phyloP scores from a whole-genome alignment of 2,888 invertebrate genomes.

The Anorthoa munda region DNA sequence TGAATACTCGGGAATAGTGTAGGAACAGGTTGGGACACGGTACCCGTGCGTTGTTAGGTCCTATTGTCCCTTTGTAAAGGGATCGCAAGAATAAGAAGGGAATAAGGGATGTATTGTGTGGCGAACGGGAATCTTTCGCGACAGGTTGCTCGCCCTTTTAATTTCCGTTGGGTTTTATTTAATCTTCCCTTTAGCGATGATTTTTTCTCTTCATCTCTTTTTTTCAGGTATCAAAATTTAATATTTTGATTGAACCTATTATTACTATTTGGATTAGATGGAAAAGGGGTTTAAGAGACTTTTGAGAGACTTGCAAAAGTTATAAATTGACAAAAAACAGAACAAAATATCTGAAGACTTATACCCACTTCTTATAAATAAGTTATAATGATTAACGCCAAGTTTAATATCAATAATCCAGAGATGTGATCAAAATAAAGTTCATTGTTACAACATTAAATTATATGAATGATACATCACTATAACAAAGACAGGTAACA shows the following conservation, averaged over 20 bases:
- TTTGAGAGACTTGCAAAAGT: not conserved
- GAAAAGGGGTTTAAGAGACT: slow-evolving; percentile 2
- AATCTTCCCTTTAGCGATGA: slow-evolving; percentile 58
- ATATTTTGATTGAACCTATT: slow-evolving; percentile 37
- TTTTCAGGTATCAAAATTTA: slow-evolving; percentile 25
- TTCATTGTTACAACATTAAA: slow-evolving; percentile 19
- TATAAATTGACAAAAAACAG: not conserved
- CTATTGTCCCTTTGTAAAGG: slow-evolving; percentile 67
- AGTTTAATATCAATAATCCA: not conserved
- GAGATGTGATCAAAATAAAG: slow-evolving; percentile 6
- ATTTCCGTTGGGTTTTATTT: slow-evolving; percentile 69
- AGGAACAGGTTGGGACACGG: slow-evolving; percentile 67
- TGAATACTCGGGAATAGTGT: slow-evolving; percentile 28
- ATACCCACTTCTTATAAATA: not conserved
- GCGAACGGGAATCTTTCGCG: slow-evolving; percentile 61
- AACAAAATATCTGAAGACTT: not conserved
- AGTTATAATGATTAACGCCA: not conserved
- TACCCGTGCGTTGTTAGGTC: slow-evolving; percentile 62
- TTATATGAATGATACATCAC: slow-evolving; percentile 20
- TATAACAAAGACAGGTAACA: slow-evolving; percentile 10
- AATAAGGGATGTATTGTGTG: slow-evolving; percentile 70
- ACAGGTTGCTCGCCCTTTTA: slow-evolving; percentile 72
- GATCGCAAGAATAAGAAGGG: slow-evolving; percentile 68
- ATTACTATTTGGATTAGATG: slow-evolving; percentile 9
- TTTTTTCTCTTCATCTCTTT: slow-evolving; percentile 44